Conservation (phyloP, 2,888 invertebrate species). For the Barypeithes pellucidus region DNA sequence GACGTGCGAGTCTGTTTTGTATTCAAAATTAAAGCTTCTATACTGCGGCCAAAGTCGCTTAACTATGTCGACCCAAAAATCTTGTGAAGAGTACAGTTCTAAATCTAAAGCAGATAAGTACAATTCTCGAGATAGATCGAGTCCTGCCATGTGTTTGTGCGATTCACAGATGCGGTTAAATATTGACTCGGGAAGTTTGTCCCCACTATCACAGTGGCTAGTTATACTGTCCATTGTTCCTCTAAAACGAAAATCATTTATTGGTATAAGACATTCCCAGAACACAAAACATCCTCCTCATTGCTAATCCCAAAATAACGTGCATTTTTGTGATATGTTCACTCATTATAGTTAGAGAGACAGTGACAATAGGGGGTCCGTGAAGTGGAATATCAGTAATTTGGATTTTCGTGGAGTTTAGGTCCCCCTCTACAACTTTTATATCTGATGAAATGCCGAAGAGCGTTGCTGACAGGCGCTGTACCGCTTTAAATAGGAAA, state of each 20-base stretch:
- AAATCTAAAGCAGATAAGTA: constrained; percentile 89
- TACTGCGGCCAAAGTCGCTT: constrained; percentile 87
- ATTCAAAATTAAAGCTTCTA: constrained; percentile 81
- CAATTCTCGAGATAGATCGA: constrained; percentile 85
- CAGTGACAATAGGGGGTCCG: too few species aligned
- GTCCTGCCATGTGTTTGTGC: constrained; percentile 84
- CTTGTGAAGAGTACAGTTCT: constrained; percentile 82
- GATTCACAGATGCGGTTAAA: constrained; percentile 77
- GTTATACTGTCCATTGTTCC: constrained; percentile 74
- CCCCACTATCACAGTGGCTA: constrained; percentile 83
- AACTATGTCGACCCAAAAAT: constrained; percentile 89
- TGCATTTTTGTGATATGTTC: too few species aligned
- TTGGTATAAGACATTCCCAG: too few species aligned
- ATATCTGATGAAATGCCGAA: too few species aligned
- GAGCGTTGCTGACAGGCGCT: too few species aligned
- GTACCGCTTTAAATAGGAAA: too few species aligned
- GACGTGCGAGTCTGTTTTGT: constrained; percentile 87
- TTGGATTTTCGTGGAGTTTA: too few species aligned
- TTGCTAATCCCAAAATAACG: too few species aligned
- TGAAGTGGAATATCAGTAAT: too few species aligned
- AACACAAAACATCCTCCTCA: too few species aligned
- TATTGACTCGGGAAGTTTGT: constrained; percentile 79
- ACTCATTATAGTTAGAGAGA: too few species aligned
- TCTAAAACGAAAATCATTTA: constrained; percentile 28
- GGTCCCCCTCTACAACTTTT: too few species aligned